Evolutionary conservation across 1,140 invertebrate genomes (phyloP), one percentile per base, ranked within the genome.

Genomic region (Octopus bimaculoides): DNA sequence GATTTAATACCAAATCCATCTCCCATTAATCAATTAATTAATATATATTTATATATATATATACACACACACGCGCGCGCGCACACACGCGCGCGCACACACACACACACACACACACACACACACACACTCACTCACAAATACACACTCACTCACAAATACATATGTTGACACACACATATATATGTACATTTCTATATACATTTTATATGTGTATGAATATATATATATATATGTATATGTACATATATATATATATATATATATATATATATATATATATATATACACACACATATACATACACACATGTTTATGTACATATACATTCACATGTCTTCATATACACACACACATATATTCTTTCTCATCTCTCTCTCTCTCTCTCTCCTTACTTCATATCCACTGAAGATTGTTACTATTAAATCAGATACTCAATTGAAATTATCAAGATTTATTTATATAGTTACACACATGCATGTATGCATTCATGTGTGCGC

Each of bases 221-320:
- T 61, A 61, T 61, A 61, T 61, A 61, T 61, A 61, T 61, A 61
- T 61, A 61, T 61, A 61, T 61, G 17, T 61, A 61, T 61, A 61
- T 61, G 17, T 61, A 61, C 17, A 61, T 61, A 61, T 61, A 61
- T 61, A 61, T 61, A 61, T 61, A 61, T 61, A 61, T 61, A 61
- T 61, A 61, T 61, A 61, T 61, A 61, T 61, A 61, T 61, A 61
- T 61, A 61, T 61, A 61, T 61, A 61, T 61, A 61, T 61, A 61
- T 61, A 61, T 61, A 61, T 61, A 61, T 61, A 61, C 17, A 61
- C 17, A 61, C 17, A 61, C 17, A 61, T 61, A 61, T 61, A 61
- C 17, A 61, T 61, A 61, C 17, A 61, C 17, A 61, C 17, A 61
- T 61, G 17, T 61, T 9, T 61, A 61, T 61, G 17, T 61, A 61